phyloP scores from a whole-genome alignment of 2,113 vertebrate species.

The Cyrtonyx montezumae region DNA sequence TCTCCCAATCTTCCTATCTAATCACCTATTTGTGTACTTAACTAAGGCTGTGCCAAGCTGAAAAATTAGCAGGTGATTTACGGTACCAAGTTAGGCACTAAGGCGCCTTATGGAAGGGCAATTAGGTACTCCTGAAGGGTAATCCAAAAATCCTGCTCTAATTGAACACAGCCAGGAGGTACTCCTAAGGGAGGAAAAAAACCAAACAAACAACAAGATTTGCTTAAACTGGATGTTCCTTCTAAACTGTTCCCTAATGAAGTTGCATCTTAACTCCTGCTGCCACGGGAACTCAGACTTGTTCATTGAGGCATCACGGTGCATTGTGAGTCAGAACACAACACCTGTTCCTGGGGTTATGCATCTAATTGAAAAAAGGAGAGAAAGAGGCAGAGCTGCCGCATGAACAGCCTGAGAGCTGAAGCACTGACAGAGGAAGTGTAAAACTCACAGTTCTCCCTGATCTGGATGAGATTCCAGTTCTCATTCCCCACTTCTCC shows the following conservation, averaged over 20 bases:
- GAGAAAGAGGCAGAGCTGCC: not conserved
- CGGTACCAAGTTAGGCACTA: not conserved
- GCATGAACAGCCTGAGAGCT: not conserved
- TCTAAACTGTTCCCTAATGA: not conserved
- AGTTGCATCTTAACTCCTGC: not conserved
- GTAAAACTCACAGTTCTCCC: conserved; percentile 12
- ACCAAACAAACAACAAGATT: not conserved
- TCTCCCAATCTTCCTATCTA: not conserved
- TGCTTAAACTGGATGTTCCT: not conserved
- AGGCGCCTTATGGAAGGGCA: not conserved
- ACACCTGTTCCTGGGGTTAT: not conserved
- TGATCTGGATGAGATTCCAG: conserved; percentile 41
- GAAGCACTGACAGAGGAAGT: not conserved
- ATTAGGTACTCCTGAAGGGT: not conserved
- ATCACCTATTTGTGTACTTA: conserved; percentile 9
- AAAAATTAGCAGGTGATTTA: conserved; percentile 52
- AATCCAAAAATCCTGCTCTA: conserved; percentile 32
- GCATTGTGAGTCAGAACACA: not conserved
- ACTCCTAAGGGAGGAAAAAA: not conserved
- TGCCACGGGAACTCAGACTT: not conserved
- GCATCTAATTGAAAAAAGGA: not conserved
- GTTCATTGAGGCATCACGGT: not conserved
- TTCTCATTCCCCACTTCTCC: conserved; percentile 1
- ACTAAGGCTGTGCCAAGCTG: not conserved
- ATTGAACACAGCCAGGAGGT: not conserved